phyloP scores from a whole-genome alignment of 2,113 vertebrate species.

The Clarias gariepinus region DNA sequence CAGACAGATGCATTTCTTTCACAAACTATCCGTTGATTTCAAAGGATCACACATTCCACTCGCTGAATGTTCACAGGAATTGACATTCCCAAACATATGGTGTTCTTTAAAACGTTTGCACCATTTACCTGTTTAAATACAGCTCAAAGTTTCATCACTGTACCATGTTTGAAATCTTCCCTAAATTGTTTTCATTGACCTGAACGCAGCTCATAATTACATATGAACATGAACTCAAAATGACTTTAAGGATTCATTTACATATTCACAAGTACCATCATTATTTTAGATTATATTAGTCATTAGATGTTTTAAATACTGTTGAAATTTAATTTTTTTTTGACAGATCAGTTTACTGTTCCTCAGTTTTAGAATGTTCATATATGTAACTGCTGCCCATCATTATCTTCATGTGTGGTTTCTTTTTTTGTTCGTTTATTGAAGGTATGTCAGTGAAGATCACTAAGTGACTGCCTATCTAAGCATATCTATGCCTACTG shows the following conservation, averaged over 20 bases:
- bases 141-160: no score
- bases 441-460: constrained; percentile 8
- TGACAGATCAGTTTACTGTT: background rate
- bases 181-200: no score
- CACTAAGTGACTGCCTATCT: constrained; percentile 41
- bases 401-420: background rate
- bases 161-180: no score
- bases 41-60: no score
- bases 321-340: no score
- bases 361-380: background rate
- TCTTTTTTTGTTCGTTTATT: constrained; percentile 9
- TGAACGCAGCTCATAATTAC: no score
- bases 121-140: no score
- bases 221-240: background rate
- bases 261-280: background rate
- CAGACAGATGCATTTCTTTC: no score
- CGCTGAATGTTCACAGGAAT: no score
- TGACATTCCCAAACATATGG: no score
- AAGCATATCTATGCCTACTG: constrained; percentile 16
- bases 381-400: background rate
- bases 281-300: background rate
- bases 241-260: background rate
- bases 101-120: no score
- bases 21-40: no score
- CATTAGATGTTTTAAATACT: background rate